These are phyloP conservation scores for Epistrophella euchroma DNA, from an alignment of 2,888 invertebrate genomes.

Conservation along the genomic window DNA sequence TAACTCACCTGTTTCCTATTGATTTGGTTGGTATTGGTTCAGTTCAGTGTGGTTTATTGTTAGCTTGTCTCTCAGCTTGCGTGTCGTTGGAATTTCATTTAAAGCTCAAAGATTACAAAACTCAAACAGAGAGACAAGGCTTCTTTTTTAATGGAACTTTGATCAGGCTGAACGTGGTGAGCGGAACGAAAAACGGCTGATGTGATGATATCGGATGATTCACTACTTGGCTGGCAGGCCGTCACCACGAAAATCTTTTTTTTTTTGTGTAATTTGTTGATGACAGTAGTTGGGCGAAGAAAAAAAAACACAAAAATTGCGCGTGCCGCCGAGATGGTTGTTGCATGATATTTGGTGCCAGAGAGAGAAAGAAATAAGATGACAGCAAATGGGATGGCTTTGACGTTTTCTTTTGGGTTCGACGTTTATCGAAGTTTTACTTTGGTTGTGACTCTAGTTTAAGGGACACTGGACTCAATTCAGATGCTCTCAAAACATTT, in stretches of 20 bases:
- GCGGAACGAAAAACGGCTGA: too few relatives aligned
- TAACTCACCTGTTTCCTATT: constrained; percentile 66
- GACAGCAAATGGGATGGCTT: constrained; percentile 62
- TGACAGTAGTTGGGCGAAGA: constrained; percentile 16
- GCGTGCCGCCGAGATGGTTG: constrained; percentile 3
- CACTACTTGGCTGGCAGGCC: constrained; percentile 20
- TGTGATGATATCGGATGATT: constrained; percentile 56
- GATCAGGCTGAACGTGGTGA: constrained; percentile 21
- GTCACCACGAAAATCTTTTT: constrained; percentile 5
- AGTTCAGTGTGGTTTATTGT: constrained; percentile 14
- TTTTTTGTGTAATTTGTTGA: constrained; percentile 14
- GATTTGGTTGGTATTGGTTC: constrained; percentile 17
- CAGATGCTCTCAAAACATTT: neutral
- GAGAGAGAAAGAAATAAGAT: neutral
- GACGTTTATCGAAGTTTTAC: constrained; percentile 5
- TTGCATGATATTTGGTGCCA: neutral
- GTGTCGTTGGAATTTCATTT: constrained; percentile 57
- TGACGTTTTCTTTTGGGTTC: constrained; percentile 49
- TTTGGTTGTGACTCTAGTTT: constrained; percentile 9
- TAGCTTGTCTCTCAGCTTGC: constrained; percentile 19
- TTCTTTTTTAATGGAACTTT: constrained; percentile 61
- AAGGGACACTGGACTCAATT: neutral
- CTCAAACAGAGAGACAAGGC: constrained; percentile 9
- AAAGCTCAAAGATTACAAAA: constrained; percentile 31
- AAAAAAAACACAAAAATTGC: constrained; percentile 41